These are phyloP conservation scores for Branchellion lobata DNA, from an alignment of 2,888 invertebrate genomes.

Conservation along the genomic window DNA sequence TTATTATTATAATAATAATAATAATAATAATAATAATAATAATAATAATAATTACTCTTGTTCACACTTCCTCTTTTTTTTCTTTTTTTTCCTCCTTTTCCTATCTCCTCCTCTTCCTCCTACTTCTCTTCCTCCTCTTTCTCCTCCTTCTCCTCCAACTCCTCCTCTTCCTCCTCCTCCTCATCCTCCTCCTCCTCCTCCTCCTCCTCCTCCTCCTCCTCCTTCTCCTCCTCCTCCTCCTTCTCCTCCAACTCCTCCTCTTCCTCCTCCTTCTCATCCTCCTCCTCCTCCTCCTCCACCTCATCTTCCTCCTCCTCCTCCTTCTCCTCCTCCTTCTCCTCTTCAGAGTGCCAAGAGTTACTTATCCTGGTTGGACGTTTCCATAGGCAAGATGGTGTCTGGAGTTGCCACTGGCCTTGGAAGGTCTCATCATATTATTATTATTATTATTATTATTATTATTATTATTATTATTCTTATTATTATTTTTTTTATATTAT, in stretches of 20 bases:
- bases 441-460: too few relatives aligned
- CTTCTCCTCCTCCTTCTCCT: neutral
- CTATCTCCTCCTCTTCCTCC: too few relatives aligned
- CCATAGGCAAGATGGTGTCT: constrained; percentile 83
- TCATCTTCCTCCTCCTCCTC: neutral
- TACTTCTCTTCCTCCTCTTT: too few relatives aligned
- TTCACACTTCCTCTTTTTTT: neutral
- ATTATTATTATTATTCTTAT: too few relatives aligned
- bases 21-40: neutral
- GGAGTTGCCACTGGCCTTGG: constrained; percentile 77
- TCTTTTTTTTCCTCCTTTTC: neutral
- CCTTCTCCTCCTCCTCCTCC: constrained; percentile 34
- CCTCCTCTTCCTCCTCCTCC: constrained; percentile 28
- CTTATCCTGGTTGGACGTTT: constrained; percentile 88
- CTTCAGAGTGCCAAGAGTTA: constrained; percentile 69
- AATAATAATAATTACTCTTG: neutral
- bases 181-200: constrained; percentile 26
- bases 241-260: neutral
- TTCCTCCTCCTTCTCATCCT: constrained; percentile 10
- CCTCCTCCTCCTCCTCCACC: neutral
- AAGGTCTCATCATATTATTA: constrained; percentile 51
- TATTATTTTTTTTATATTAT: too few relatives aligned
- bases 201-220: constrained; percentile 28
- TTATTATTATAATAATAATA: neutral
- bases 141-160: neutral